These are phyloP conservation scores for Limnephilus marmoratus DNA, from an alignment of 2,888 invertebrate species.

Conservation along the genomic window DNA sequence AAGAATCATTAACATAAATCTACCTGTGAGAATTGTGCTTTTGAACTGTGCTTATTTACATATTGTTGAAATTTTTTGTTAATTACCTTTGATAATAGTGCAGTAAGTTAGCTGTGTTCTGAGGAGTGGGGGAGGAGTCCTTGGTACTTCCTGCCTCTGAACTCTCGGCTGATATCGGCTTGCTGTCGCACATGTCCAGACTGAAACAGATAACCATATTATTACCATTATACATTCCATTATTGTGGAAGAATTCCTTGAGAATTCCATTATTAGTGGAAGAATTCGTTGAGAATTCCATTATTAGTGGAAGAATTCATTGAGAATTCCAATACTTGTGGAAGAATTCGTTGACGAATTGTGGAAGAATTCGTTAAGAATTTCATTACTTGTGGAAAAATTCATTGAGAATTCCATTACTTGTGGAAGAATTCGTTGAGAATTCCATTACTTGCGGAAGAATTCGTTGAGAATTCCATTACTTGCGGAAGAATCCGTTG, in stretches of 20 bases:
- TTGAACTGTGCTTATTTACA: not conserved
- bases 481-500: no score
- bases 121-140: conserved; percentile 74
- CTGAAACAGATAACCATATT: conserved; percentile 41
- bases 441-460: no score
- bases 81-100: conserved; percentile 63
- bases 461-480: no score
- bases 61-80: not conserved
- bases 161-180: conserved; percentile 74
- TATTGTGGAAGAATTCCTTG: not conserved
- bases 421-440: no score
- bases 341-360: no score
- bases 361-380: no score
- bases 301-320: no score
- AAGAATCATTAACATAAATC: not conserved
- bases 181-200: conserved; percentile 64
- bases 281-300: no score
- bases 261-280: no score
- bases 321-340: no score
- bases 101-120: conserved; percentile 57
- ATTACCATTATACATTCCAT: not conserved
- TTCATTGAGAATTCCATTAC: no score
- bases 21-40: not conserved
- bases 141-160: conserved; percentile 76
- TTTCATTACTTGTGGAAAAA: no score